These are phyloP conservation scores for Aulostomus chinensis DNA, from an alignment of 2,797 vertebrate genomes.

Conservation along the genomic window DNA sequence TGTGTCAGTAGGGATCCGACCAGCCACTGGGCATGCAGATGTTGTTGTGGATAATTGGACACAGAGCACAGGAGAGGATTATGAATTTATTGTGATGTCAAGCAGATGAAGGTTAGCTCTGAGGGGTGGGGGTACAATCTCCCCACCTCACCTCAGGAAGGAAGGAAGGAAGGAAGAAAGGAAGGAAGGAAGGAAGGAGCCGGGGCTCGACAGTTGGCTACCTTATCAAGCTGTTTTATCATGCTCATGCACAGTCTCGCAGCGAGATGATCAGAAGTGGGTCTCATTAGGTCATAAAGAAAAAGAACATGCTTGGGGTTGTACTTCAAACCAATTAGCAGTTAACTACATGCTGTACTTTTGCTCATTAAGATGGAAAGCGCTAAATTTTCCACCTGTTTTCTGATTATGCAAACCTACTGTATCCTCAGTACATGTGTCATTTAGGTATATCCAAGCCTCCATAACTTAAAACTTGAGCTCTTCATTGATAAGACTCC, in stretches of 20 bases:
- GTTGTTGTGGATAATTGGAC: slow-evolving; percentile 61
- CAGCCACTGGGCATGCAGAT: slow-evolving; percentile 60
- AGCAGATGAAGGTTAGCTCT: slow-evolving; percentile 49
- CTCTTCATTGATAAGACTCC: slow-evolving; percentile 43
- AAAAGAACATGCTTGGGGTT: slow-evolving; percentile 11
- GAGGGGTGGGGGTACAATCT: no score
- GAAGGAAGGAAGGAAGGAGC: slow-evolving; percentile 20
- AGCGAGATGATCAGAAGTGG: slow-evolving; percentile 12
- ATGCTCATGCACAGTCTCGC: slow-evolving; percentile 8
- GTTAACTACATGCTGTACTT: no score
- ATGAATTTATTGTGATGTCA: slow-evolving; percentile 39
- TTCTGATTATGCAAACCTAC: neutral
- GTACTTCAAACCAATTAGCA: neutral
- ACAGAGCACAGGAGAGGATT: slow-evolving; percentile 46
- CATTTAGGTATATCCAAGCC: slow-evolving; percentile 10
- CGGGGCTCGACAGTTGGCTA: slow-evolving; percentile 20
- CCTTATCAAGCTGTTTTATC: slow-evolving; percentile 26
- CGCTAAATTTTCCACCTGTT: neutral
- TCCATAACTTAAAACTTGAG: slow-evolving; percentile 9
- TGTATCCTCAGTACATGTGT: slow-evolving; percentile 3
- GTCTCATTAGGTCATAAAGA: slow-evolving; percentile 22
- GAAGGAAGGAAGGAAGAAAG: slow-evolving; percentile 11
- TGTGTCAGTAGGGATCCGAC: slow-evolving; percentile 27
- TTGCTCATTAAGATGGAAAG: neutral
- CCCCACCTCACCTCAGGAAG: slow-evolving; percentile 50